Evolutionary conservation across 2,888 invertebrate genomes (phyloP).

Genomic region (Zygaena filipendulae): DNA sequence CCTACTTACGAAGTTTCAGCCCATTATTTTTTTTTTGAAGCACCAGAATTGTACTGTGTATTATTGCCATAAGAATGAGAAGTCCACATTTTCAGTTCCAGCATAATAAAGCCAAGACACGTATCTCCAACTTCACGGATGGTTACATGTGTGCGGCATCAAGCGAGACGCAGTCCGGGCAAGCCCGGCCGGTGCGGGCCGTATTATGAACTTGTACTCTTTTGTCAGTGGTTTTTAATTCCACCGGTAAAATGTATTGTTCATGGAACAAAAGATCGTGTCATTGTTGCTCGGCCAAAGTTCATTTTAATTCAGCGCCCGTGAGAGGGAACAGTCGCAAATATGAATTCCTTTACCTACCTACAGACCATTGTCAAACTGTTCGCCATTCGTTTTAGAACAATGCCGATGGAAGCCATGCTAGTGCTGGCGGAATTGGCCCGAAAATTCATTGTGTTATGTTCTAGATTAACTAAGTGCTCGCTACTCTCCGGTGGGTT

Average conservation of each 20-base stretch:
- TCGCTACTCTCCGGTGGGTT: slow-evolving; percentile 13
- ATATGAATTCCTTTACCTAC: slow-evolving; percentile 64
- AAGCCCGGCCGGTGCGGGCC: slow-evolving; percentile 36
- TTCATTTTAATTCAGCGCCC: slow-evolving; percentile 64
- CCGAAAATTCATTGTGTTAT: slow-evolving; percentile 30
- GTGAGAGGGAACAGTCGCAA: slow-evolving; percentile 64
- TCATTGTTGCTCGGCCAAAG: slow-evolving; percentile 66
- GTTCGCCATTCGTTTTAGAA: slow-evolving; percentile 48
- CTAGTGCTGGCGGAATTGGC: no score
- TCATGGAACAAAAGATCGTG: slow-evolving; percentile 62
- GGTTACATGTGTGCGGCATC: not conserved
- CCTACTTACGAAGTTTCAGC: no score
- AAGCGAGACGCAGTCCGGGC: not conserved
- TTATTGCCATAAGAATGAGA: no score
- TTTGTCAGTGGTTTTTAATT: slow-evolving; percentile 65
- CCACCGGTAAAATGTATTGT: slow-evolving; percentile 65
- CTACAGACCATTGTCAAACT: slow-evolving; percentile 61
- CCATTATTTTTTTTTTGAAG: no score
- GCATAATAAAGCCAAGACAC: not conserved
- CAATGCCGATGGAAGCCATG: slow-evolving; percentile 47
- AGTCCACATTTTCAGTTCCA: no score
- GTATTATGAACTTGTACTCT: slow-evolving; percentile 65
- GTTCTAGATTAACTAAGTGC: slow-evolving; percentile 10
- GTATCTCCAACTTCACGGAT: not conserved
- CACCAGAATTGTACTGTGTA: no score